Base-by-base conservation (phyloP, 2,797 vertebrate species). In the Gila robusta region DNA sequence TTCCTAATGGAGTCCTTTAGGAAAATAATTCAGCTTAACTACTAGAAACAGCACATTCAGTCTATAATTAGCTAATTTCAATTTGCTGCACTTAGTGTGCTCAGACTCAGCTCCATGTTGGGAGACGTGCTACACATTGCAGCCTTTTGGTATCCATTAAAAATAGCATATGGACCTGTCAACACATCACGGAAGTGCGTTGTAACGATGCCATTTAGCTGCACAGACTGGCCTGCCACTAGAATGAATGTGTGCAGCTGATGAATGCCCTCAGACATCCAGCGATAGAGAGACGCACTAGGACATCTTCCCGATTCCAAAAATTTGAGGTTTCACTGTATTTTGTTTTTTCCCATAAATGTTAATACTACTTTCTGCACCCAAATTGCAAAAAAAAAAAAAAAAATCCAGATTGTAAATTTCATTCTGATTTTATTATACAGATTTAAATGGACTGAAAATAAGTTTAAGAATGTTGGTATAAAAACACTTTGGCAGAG, bases 121-220 rank as follows among this genome's bases (percentile, higher is more conserved):
- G 8, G 39, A 74, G 44, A 52, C 5, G 41, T 76, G 71, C 59
- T 83, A 49, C 82, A 83, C 28, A 76, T 83, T 83, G 41, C 82
- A 93, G 95, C 95, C 96, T 95, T 89, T 90, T 96, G 96, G 96
- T 97, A 96, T 98, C 98, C 97, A 98, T 99, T 99, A 98, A 98
- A 98, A 98, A 98, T 97, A 97, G 97, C 97, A 97, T 98, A 98
- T 97, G 97, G 97, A 97, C 96, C 97, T 99, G 98, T 98, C 97
- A 98, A 98, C 97, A 98, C 96, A 97, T 97, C 96, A 97, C 96
- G 95, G 96, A 97, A 96, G 96, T 94, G 90, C 93, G 95, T 96
- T 97, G 96, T 97, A 98, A 97, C 97, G 96, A 97, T 97, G 97
- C 97, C 97, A 99, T 98, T 99, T 98, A 98, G 97, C 97, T 97